Evolutionary conservation across 2,888 invertebrate genomes (phyloP).

Genomic region (Papilio protenor): DNA sequence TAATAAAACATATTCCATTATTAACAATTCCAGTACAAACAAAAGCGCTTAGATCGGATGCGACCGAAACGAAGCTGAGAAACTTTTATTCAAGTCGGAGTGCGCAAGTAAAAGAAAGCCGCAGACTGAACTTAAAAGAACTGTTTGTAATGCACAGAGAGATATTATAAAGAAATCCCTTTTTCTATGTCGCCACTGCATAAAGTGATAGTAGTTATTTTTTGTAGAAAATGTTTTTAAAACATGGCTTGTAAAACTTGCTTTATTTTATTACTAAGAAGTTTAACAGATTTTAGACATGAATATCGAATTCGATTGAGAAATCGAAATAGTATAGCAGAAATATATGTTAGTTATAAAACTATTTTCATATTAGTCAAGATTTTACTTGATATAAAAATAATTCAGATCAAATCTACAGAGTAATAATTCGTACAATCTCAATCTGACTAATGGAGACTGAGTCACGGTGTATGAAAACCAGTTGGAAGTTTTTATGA

Average conservation of each 20-base stretch:
- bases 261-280: neutral
- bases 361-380: no score
- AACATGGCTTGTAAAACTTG: neutral
- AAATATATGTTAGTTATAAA: no score
- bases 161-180: slow-evolving; percentile 5
- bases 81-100: slow-evolving; percentile 23
- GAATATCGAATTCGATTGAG: no score
- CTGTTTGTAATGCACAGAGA: slow-evolving; percentile 14
- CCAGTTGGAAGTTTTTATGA: slow-evolving; percentile 22
- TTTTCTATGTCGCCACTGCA: neutral
- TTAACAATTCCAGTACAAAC: slow-evolving; percentile 19
- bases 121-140: slow-evolving; percentile 19
- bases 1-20: no score
- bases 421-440: slow-evolving; percentile 12
- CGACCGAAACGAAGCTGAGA: slow-evolving; percentile 22
- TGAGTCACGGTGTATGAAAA: neutral
- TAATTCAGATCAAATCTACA: neutral
- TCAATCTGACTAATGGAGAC: slow-evolving; percentile 11
- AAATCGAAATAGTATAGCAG: no score
- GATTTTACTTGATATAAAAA: neutral
- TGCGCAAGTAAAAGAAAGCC: slow-evolving; percentile 25
- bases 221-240: neutral
- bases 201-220: neutral
- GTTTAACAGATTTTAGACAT: neutral
- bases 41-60: slow-evolving; percentile 22